Base-by-base conservation (phyloP, 2,797 vertebrate species). In the Varecia variegata region DNA sequence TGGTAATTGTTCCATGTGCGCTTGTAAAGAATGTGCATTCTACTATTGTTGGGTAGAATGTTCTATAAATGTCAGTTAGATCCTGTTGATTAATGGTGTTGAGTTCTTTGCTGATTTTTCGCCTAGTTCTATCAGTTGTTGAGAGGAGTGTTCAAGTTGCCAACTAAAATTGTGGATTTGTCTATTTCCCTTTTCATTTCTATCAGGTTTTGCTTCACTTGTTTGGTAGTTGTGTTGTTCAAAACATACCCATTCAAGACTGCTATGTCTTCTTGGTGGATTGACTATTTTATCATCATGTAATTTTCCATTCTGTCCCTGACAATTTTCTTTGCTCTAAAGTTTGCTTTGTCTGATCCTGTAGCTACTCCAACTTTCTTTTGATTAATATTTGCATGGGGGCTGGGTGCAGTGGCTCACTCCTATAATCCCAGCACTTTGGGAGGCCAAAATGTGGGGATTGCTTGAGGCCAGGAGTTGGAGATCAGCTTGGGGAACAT, bases 71-170 rank as follows among this genome's bases (percentile, higher is more conserved):
- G 56, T 92, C 23, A 21, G 0, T 91, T 74, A 73, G 70, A 79
- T 65, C 35, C n/a, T 77, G 3, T 90, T 87, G 45, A 38, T 90
- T 93, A 35, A 67, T 68, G 25, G 7, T 71, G 9, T 5, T 85
- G 38, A 86, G 18, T 74, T 95, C 43, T 60, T 74, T 71, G 30
- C 70, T 95, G 25, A 52, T 95, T 60, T 95, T 93, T 25, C 84
- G 15, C n/a, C 30, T 54, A 58, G 6, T 43, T 76, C 50, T 70
- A 5, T 88, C 17, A 60, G 14, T 76, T 93, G 25, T 84, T 65
- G 38, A 76, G 47, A 71, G 10, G 30, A 47, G 8, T 83, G 54
- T 96, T 47, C 21, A 83, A 50, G 21, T 81, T 21, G 18, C 15
- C 62, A 88, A 8, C 54, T 85, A 89, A 93, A 91, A 68, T 76